Evolutionary conservation across 1,140 invertebrate species (phyloP).

Genomic region (Pollicipes pollicipes): DNA sequence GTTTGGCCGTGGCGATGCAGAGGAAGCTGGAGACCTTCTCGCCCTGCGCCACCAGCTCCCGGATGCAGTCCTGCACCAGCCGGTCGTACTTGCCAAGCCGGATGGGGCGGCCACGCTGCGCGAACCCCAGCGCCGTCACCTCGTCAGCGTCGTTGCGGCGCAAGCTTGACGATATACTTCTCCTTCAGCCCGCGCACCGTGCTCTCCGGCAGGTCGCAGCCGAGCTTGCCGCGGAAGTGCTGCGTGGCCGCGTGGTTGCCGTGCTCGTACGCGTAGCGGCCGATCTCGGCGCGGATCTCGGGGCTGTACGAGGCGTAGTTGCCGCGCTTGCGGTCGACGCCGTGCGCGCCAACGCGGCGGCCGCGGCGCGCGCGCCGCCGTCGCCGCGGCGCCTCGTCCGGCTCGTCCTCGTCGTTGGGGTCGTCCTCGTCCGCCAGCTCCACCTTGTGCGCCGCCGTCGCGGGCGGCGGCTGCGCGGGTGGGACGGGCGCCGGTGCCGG

Average conservation of each 20-base stretch:
- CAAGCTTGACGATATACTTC: constrained; percentile 24
- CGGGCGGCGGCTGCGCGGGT: background rate
- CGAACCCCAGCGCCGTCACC: constrained; percentile 24
- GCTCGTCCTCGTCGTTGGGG: constrained; percentile 10
- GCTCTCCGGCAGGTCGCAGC: constrained; percentile 26
- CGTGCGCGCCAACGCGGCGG: background rate
- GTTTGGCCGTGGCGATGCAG: constrained; percentile 26
- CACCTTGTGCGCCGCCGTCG: background rate
- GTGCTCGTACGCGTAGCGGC: constrained; percentile 26
- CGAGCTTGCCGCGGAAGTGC: constrained; percentile 23
- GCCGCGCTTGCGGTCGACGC: constrained; percentile 17
- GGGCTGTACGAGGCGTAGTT: constrained; percentile 26
- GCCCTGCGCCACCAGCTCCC: constrained; percentile 24
- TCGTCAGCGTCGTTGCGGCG: constrained; percentile 16
- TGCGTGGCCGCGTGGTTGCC: constrained; percentile 24
- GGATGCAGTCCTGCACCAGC: constrained; percentile 26
- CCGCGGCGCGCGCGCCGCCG: constrained; percentile 1
- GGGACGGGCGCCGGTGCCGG: constrained; percentile 1
- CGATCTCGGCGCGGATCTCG: constrained; percentile 27
- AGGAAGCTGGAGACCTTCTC: constrained; percentile 27
- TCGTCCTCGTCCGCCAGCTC: constrained; percentile 14
- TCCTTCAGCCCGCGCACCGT: constrained; percentile 26
- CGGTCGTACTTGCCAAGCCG: constrained; percentile 27
- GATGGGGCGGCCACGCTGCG: constrained; percentile 25
- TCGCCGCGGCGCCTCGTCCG: constrained; percentile 3